These are phyloP conservation scores for Pseudopodoces humilis DNA, from an alignment of 2,113 vertebrate genomes.

Conservation along the genomic window DNA sequence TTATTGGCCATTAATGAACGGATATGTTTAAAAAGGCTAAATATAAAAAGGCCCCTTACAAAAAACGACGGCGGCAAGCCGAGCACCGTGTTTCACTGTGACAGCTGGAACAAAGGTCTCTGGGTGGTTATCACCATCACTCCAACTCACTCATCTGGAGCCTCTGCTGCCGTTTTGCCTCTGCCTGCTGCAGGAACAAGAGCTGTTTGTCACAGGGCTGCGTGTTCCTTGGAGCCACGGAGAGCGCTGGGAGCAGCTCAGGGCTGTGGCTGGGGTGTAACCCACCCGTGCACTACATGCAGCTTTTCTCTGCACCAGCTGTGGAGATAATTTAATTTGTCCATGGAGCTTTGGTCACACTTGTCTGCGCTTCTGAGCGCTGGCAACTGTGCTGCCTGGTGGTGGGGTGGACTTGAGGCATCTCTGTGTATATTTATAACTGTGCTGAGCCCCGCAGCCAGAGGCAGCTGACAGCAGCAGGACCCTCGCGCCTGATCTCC, in stretches of 20 bases:
- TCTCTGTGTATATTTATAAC: background rate
- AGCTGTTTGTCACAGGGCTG: background rate
- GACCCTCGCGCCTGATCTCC: background rate
- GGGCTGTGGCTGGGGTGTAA: rapidly evolving
- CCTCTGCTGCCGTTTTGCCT: background rate
- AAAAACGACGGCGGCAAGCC: rapidly evolving
- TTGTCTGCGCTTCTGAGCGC: background rate
- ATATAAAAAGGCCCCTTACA: background rate
- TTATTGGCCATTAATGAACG: background rate
- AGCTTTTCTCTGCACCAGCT: rapidly evolving
- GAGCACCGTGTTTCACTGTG: background rate
- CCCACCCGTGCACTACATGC: rapidly evolving
- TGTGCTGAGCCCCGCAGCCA: rapidly evolving
- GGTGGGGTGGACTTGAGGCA: background rate
- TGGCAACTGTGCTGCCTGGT: background rate
- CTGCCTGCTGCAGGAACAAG: background rate
- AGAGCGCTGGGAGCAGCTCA: rapidly evolving
- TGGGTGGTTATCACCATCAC: rapidly evolving
- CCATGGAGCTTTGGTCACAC: background rate
- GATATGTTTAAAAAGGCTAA: background rate
- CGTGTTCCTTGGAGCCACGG: rapidly evolving
- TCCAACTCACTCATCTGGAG: background rate
- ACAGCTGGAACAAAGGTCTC: background rate
- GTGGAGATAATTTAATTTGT: background rate
- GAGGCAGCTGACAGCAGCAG: background rate